Evolutionary conservation across 2,888 invertebrate species (phyloP).

Genomic region (Heliconius sara): DNA sequence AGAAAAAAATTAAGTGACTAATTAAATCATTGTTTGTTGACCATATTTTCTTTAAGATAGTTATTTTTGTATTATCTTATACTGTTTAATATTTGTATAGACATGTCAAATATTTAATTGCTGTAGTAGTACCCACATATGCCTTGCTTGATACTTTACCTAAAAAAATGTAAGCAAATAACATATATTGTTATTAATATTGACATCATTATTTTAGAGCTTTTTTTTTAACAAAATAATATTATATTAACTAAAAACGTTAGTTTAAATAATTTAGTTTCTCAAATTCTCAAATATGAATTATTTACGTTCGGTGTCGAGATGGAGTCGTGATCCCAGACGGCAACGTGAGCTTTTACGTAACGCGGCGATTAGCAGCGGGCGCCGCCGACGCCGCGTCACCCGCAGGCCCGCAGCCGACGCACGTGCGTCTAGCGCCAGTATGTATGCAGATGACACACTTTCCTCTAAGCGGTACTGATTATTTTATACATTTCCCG

Average conservation of each 20-base stretch:
- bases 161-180: too few relatives aligned
- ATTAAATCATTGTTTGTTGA: background rate
- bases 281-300: background rate
- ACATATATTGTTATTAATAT: too few relatives aligned
- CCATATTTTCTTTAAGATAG: background rate
- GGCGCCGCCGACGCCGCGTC: slow-evolving; percentile 54
- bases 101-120: background rate
- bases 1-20: background rate
- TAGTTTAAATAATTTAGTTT: background rate
- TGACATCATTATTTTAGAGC: too few relatives aligned
- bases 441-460: slow-evolving; percentile 38
- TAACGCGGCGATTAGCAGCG: slow-evolving; percentile 60
- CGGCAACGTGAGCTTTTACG: slow-evolving; percentile 60
- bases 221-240: background rate
- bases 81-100: background rate
- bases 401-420: slow-evolving; percentile 40
- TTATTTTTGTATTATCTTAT: background rate
- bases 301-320: background rate
- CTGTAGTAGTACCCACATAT: too few relatives aligned
- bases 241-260: background rate
- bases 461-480: slow-evolving; percentile 28
- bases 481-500: slow-evolving; percentile 14
- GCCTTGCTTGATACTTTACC: too few relatives aligned
- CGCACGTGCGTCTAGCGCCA: slow-evolving; percentile 44
- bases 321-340: slow-evolving; percentile 25